Percentiles rank a stretch among this genome's conserved stretches.
phyloP scores from a whole-genome alignment of 2,888 invertebrate species.

The Clanis bilineata region DNA sequence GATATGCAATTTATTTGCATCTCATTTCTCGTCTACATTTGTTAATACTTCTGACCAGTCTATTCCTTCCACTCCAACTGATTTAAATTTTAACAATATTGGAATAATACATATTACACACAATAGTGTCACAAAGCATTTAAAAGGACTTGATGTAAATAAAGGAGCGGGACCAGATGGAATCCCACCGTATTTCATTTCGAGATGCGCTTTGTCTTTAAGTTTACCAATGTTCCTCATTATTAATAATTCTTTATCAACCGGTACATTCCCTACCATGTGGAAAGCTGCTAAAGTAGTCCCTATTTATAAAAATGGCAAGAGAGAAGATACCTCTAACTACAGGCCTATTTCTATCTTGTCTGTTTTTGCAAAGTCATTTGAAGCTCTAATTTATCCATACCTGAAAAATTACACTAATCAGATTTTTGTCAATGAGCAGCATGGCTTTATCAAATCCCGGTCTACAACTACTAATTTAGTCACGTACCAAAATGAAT shows the following conservation, averaged over 20 bases:
- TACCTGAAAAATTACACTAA: background rate
- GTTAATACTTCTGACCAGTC: background rate
- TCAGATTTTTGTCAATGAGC: background rate
- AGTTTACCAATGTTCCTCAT: background rate
- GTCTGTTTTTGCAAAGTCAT: background rate
- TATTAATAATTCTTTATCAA: background rate
- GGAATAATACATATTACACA: too few relatives aligned
- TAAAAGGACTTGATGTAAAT: background rate
- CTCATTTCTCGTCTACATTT: background rate
- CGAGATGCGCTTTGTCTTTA: background rate
- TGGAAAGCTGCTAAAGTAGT: background rate
- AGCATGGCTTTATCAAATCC: background rate
- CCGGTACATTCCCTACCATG: background rate
- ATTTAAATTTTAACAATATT: too few relatives aligned
- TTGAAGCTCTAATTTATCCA: background rate
- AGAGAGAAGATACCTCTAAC: background rate
- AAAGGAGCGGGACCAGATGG: background rate
- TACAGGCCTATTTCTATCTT: too few relatives aligned
- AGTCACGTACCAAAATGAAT: background rate
- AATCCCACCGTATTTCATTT: background rate
- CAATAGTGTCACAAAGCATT: too few relatives aligned
- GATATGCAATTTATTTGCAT: background rate
- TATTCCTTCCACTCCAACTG: background rate
- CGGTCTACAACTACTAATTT: background rate
- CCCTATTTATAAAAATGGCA: background rate